phyloP scores from a whole-genome alignment of 2,797 vertebrate species.

The Coluber constrictor region DNA sequence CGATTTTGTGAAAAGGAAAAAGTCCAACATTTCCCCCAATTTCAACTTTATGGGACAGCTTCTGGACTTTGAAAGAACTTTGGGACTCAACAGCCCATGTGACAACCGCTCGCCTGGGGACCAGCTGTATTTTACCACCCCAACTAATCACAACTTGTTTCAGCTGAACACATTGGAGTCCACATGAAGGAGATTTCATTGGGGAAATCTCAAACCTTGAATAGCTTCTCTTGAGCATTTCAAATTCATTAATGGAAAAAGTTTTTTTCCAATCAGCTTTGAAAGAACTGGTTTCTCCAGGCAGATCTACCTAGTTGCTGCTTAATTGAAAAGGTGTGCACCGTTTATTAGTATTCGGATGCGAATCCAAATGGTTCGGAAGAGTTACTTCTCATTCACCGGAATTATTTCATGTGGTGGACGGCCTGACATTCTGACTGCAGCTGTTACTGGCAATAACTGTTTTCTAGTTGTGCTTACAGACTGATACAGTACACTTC shows the following conservation, averaged over 20 bases:
- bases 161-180: slow-evolving; percentile 93
- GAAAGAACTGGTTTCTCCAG: slow-evolving; percentile 62
- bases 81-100: slow-evolving; percentile 93
- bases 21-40: slow-evolving; percentile 98
- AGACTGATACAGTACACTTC: slow-evolving; percentile 46
- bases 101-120: slow-evolving; percentile 86
- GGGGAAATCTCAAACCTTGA: slow-evolving; percentile 49
- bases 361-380: slow-evolving; percentile 58
- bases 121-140: slow-evolving; percentile 95
- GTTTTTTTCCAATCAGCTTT: slow-evolving; percentile 69
- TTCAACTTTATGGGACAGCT: slow-evolving; percentile 99
- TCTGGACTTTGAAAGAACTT: slow-evolving; percentile 96
- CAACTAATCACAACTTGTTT: slow-evolving; percentile 95
- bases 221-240: slow-evolving; percentile 74
- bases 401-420: slow-evolving; percentile 61
- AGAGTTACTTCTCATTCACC: slow-evolving; percentile 55
- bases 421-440: slow-evolving; percentile 55
- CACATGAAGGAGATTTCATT: slow-evolving; percentile 79
- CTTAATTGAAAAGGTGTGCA: slow-evolving; percentile 58
- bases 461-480: slow-evolving; percentile 57
- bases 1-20: slow-evolving; percentile 97
- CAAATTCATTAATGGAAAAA: slow-evolving; percentile 53
- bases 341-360: slow-evolving; percentile 56
- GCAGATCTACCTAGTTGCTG: slow-evolving; percentile 62
- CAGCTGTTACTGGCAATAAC: slow-evolving; percentile 70